Evolutionary conservation across 2,113 vertebrate species (phyloP), one percentile per base, ranked within the genome.

Genomic region (Elanoides forficatus): DNA sequence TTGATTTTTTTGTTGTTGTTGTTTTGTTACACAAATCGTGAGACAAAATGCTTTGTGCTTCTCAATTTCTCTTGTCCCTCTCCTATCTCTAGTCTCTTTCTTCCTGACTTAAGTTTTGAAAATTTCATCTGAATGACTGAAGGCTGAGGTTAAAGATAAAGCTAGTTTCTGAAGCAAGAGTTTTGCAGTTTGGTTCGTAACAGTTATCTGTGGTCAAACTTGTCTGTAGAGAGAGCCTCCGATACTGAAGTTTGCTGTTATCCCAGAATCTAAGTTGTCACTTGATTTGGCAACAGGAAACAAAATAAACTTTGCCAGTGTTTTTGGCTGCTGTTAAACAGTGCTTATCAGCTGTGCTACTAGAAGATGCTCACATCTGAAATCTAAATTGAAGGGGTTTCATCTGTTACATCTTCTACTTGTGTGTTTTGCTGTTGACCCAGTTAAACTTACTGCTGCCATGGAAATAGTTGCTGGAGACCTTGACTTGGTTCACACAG

Each of bases 211-310:
- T 72, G 58, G 32, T 90, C 10, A 7, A 53, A 47, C 78, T 86
- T 81, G 78, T 43, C 34, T 76, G 55, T 59, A 90, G 65, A 91
- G 65, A 74, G 42, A 73, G 45, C 14, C 40, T 92, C 43, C 0
- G 5, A 52, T 79, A 32, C 3, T 56, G 74, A 81, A 78, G 72
- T 85, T 93, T 93, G 81, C 84, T 95, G 81, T 87, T 95, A 93
- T 73, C 88, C 86, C 59, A 85, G 48, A 65, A 82, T 93, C 70
- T 59, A 34, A 82, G 32, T 25, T 96, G 88, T 91, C 73, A 48
- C 76, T 93, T 95, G 66, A 68, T 86, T 89, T 85, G 74, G 91
- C 93, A 90, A 96, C 70, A 86, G 94, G 93, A 97, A 97, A 72
- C 52, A 94, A 86, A 86, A 43, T 27, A 91, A 81, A 73, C 38